Conservation (phyloP, 1,140 invertebrate species). For the Drosophila saltans region DNA sequence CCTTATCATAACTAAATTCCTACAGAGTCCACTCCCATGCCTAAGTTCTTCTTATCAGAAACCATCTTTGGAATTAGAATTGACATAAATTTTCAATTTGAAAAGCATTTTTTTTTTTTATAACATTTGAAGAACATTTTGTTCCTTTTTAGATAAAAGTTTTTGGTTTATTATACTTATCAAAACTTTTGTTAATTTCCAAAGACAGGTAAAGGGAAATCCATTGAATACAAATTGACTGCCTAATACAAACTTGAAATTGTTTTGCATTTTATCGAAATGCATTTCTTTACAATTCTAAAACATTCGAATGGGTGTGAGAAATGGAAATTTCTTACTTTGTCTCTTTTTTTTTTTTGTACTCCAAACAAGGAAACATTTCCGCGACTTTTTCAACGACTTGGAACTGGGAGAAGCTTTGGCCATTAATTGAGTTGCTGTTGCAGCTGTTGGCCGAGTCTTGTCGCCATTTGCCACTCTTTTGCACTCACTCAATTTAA, state of each 20-base stretch:
- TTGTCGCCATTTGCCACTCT: constrained; percentile 4
- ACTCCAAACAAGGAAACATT: not conserved
- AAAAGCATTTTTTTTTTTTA: no score
- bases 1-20: no score
- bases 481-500: constrained; percentile 65
- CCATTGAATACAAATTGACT: constrained; percentile 2
- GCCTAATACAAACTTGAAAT: not conserved
- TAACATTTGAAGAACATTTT: no score
- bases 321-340: not conserved
- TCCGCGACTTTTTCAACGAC: not conserved
- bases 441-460: constrained; percentile 38
- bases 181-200: no score
- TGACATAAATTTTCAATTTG: no score
- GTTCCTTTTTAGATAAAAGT: no score
- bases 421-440: constrained; percentile 47
- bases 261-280: not conserved
- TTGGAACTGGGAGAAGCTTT: not conserved
- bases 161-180: no score
- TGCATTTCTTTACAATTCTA: not conserved
- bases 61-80: no score
- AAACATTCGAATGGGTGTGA: not conserved
- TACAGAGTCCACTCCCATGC: no score
- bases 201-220: no score
- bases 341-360: no score
- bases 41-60: no score